Conservation (phyloP, 2,113 vertebrate genomes). For the Strix uralensis region DNA sequence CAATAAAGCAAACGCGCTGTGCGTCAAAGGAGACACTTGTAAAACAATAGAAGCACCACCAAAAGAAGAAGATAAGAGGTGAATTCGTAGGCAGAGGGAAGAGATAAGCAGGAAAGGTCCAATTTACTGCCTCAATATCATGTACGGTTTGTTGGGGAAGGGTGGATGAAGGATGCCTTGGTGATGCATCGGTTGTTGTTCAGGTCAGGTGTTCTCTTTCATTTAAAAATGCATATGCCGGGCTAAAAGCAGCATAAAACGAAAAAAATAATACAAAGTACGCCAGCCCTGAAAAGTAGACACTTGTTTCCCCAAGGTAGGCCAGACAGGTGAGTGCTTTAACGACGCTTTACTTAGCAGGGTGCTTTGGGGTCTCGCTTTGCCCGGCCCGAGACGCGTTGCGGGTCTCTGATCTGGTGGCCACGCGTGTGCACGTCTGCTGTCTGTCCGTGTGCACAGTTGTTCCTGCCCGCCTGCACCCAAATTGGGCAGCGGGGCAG, state of each 20-base stretch:
- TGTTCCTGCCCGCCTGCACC: neutral
- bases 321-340: neutral
- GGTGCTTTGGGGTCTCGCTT: neutral
- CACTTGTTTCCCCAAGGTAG: neutral
- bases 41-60: neutral
- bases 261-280: neutral
- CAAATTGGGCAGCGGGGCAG: neutral
- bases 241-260: neutral
- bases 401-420: neutral
- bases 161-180: neutral
- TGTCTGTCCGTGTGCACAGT: neutral
- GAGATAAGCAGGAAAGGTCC: neutral
- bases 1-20: neutral
- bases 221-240: neutral
- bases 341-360: neutral
- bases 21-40: neutral
- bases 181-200: rapidly evolving
- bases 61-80: neutral
- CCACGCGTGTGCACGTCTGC: rapidly evolving
- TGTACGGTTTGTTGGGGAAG: neutral
- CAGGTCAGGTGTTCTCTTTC: neutral
- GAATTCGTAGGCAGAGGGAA: neutral
- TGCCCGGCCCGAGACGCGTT: rapidly evolving
- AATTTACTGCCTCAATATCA: rapidly evolving
- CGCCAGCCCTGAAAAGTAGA: neutral